Percentiles rank a stretch among this genome's conserved stretches.
These are phyloP conservation scores for Pseudomyrmex pallidus DNA, from an alignment of 1,140 invertebrate species.

Conservation along the genomic window DNA sequence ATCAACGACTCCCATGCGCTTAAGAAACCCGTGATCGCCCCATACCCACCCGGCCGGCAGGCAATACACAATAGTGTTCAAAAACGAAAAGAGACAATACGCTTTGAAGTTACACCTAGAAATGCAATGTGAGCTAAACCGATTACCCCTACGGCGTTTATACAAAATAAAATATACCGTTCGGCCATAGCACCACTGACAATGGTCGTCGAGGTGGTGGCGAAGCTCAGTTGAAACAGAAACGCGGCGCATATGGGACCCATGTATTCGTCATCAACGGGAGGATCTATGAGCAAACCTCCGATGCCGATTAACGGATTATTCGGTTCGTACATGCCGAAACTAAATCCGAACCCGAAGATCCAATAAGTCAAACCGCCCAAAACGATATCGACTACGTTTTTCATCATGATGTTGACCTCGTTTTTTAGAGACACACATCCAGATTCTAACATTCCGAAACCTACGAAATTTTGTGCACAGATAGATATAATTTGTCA, in stretches of 20 bases:
- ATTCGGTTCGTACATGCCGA: conserved; percentile 89
- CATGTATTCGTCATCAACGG: conserved; percentile 89
- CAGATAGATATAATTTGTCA: not conserved
- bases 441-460: conserved; percentile 96
- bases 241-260: conserved; percentile 93
- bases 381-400: conserved; percentile 95
- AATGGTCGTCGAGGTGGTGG: conserved; percentile 96
- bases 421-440: conserved; percentile 97
- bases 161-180: conserved; percentile 85
- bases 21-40: conserved; percentile 94
- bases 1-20: conserved; percentile 92
- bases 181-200: conserved; percentile 96
- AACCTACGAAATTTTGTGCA: conserved; percentile 86
- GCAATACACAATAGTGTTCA: conserved; percentile 96
- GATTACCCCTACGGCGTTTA: not conserved
- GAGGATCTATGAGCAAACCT: conserved; percentile 88
- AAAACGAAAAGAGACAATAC: conserved; percentile 95
- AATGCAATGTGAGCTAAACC: conserved; percentile 32
- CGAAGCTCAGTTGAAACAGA: conserved; percentile 95
- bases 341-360: conserved; percentile 97
- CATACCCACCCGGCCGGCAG: conserved; percentile 97
- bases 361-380: conserved; percentile 97
- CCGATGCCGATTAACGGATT: conserved; percentile 92
- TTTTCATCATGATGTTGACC: conserved; percentile 99
- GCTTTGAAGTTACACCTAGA: conserved; percentile 94